Evolutionary conservation across 53 echinoderm and acorn worm genomes (phyloP).

Genomic region (Astropecten irregularis): DNA sequence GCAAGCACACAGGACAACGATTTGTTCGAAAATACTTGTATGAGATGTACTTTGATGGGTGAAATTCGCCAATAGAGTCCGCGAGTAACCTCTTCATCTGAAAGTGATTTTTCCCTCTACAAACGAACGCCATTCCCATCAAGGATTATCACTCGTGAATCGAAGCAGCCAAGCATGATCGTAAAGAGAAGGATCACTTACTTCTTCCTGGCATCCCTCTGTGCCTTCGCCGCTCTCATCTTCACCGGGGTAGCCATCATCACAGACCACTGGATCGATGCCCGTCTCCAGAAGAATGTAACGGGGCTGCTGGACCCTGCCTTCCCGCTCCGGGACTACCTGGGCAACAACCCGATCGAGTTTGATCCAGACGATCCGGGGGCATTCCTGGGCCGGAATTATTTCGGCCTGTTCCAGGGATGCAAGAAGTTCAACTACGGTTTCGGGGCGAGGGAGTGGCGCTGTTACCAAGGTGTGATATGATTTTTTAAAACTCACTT

Average conservation of each 20-base stretch:
- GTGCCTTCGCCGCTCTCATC: conserved; percentile 67
- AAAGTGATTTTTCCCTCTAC: too few relatives aligned
- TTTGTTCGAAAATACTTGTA: too few relatives aligned
- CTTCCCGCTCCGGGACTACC: conserved; percentile 58
- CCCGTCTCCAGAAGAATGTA: conserved; percentile 51
- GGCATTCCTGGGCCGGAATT: conserved; percentile 65
- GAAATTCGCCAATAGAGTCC: too few relatives aligned
- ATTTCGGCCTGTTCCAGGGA: conserved; percentile 83
- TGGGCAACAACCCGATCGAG: conserved; percentile 76
- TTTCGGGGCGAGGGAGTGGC: conserved; percentile 69
- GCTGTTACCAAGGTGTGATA: conserved; percentile 81
- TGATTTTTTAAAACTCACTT: too few relatives aligned
- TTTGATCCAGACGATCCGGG: conserved; percentile 79
- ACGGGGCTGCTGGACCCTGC: conserved; percentile 21
- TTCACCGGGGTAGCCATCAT: conserved; percentile 65
- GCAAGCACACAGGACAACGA: too few relatives aligned
- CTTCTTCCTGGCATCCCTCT: conserved; percentile 68
- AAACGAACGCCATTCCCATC: too few relatives aligned
- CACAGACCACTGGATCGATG: conserved; percentile 72
- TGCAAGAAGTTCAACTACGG: conserved; percentile 96
- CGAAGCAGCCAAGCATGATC: conserved; percentile 53
- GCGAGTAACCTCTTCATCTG: too few relatives aligned
- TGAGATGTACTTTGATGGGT: too few relatives aligned
- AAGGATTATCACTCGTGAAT: too few relatives aligned
- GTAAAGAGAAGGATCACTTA: conserved; percentile 80